Evolutionary conservation across 2,113 vertebrate genomes (phyloP).

Genomic region (Alethe castanea): DNA sequence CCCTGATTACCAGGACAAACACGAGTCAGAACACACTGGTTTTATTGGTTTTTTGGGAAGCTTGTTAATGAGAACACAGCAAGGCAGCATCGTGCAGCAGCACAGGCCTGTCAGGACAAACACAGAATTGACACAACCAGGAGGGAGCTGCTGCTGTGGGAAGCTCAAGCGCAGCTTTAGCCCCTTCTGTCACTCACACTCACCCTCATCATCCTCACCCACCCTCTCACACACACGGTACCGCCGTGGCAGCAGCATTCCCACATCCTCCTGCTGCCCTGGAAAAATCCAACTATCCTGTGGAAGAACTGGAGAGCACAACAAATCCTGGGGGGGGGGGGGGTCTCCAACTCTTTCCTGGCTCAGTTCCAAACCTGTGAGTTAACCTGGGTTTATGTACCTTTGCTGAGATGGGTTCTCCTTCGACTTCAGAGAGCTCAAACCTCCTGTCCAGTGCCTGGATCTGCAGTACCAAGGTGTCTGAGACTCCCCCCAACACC

Average conservation of each 20-base stretch:
- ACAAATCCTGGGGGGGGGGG: rapidly evolving
- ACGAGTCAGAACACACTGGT: rapidly evolving
- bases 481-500: background rate
- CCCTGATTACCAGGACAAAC: background rate
- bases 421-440: background rate
- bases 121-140: rapidly evolving
- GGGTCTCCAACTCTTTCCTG: background rate
- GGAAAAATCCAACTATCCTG: background rate
- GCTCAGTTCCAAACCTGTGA: background rate
- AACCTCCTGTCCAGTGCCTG: rapidly evolving
- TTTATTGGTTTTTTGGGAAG: background rate
- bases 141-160: rapidly evolving
- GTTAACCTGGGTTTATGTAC: background rate
- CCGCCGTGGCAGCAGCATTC: background rate
- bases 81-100: background rate
- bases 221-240: background rate
- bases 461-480: background rate
- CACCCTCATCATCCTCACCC: background rate
- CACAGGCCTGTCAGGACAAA: rapidly evolving
- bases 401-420: background rate
- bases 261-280: background rate
- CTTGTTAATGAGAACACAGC: rapidly evolving
- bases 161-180: background rate
- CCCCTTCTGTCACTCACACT: background rate
- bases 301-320: background rate